phyloP scores from a whole-genome alignment of 2,797 vertebrate genomes.

The Sebastes iracundus region DNA sequence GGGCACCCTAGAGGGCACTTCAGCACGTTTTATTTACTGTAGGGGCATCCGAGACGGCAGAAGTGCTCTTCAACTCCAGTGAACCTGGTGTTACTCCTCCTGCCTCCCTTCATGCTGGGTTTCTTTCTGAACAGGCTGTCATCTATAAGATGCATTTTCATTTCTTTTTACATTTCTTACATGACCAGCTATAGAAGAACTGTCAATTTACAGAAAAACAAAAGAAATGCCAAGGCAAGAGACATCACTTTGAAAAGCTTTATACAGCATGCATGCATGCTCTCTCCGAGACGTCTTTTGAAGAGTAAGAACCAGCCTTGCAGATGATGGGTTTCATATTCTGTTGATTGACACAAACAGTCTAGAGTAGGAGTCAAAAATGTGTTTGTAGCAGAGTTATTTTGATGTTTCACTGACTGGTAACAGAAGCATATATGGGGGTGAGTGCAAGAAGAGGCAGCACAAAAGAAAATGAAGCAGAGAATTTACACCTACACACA shows the following conservation, averaged over 20 bases:
- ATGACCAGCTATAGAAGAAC: not conserved
- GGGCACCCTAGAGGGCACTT: no score
- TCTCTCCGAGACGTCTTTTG: slow-evolving; percentile 13
- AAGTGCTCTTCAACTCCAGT: not conserved
- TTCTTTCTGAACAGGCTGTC: not conserved
- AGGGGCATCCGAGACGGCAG: no score
- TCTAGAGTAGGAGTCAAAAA: slow-evolving; percentile 1
- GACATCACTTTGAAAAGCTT: not conserved
- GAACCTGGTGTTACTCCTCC: not conserved
- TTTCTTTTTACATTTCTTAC: slow-evolving; percentile 15
- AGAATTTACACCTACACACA: not conserved
- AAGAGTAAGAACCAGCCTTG: not conserved
- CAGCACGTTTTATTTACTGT: no score
- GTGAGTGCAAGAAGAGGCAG: not conserved
- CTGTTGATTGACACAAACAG: slow-evolving; percentile 18
- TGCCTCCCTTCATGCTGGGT: not conserved
- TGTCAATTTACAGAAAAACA: not conserved
- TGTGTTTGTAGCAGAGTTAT: slow-evolving; percentile 11
- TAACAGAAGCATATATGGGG: not conserved
- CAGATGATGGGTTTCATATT: slow-evolving; percentile 25
- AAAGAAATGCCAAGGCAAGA: not conserved
- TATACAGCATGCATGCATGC: not conserved
- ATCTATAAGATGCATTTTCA: not conserved
- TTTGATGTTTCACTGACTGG: slow-evolving; percentile 14
- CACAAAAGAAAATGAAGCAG: not conserved